phyloP scores from a whole-genome alignment of 2,888 invertebrate species.

The Cephus rjabovi region DNA sequence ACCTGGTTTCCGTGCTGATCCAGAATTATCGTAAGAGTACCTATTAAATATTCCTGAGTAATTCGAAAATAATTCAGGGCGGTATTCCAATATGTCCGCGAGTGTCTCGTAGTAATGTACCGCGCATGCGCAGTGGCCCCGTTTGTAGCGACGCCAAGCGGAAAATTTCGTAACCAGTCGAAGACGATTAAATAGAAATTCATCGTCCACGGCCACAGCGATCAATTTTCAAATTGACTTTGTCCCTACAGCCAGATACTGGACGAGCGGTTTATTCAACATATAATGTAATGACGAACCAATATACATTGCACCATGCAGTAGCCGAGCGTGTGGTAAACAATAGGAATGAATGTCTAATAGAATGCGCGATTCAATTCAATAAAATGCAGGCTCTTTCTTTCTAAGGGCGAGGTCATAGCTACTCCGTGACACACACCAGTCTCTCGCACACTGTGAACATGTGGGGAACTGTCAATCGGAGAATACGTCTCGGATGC shows the following conservation, averaged over 20 bases:
- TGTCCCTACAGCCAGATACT: neutral
- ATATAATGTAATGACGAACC: neutral
- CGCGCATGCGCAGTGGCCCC: neutral
- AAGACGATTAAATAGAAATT: neutral
- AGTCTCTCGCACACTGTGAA: neutral
- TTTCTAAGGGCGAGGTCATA: constrained; percentile 44
- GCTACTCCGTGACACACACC: constrained; percentile 10
- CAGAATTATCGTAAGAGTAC: neutral
- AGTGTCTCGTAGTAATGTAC: neutral
- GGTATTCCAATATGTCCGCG: too few species aligned
- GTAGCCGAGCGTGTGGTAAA: neutral
- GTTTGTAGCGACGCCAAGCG: neutral
- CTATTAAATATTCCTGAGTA: neutral
- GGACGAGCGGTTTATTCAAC: neutral
- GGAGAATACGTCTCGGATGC: too few species aligned
- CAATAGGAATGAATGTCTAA: constrained; percentile 23
- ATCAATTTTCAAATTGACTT: neutral
- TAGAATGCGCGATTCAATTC: constrained; percentile 30
- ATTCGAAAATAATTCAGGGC: neutral
- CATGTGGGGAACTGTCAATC: neutral
- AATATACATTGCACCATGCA: neutral
- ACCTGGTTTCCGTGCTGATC: neutral
- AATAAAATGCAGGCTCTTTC: constrained; percentile 35
- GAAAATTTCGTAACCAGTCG: neutral
- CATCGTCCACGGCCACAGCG: neutral